phyloP scores from a whole-genome alignment of 2,113 vertebrate genomes.

The Chaetops frenatus region DNA sequence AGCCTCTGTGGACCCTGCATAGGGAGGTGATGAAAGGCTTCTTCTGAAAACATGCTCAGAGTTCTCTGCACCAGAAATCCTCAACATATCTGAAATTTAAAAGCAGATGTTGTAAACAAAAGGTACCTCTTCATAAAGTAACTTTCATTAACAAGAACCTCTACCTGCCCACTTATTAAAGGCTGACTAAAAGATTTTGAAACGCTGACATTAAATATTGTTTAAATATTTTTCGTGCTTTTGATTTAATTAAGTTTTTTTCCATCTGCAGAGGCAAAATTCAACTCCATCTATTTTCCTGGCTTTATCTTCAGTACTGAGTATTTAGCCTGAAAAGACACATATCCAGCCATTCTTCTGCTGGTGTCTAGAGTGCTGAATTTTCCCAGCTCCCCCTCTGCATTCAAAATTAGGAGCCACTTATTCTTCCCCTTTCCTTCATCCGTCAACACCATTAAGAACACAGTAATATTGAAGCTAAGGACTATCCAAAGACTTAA shows the following conservation, averaged over 20 bases:
- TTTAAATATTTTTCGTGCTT: background rate
- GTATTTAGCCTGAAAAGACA: background rate
- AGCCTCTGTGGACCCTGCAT: constrained; percentile 66
- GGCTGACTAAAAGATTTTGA: background rate
- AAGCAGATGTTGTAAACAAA: background rate
- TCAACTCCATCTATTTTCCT: background rate
- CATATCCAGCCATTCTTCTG: background rate
- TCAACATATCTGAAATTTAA: constrained; percentile 52
- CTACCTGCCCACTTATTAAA: background rate
- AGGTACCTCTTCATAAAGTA: background rate
- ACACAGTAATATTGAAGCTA: background rate
- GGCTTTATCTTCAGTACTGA: background rate
- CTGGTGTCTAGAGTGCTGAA: background rate
- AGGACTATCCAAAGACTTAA: background rate
- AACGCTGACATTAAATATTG: fast-evolving
- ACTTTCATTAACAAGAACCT: background rate
- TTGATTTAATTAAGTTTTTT: background rate
- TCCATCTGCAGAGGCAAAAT: background rate
- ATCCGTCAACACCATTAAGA: background rate
- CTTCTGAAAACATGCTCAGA: constrained; percentile 63
- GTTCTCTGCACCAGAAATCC: constrained; percentile 37
- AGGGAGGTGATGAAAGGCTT: constrained; percentile 64
- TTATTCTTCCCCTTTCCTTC: background rate
- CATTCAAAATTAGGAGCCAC: background rate
- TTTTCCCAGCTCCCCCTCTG: background rate